These are phyloP conservation scores for Hydropsyche tenuis DNA, from an alignment of 1,140 invertebrate species.

Conservation along the genomic window DNA sequence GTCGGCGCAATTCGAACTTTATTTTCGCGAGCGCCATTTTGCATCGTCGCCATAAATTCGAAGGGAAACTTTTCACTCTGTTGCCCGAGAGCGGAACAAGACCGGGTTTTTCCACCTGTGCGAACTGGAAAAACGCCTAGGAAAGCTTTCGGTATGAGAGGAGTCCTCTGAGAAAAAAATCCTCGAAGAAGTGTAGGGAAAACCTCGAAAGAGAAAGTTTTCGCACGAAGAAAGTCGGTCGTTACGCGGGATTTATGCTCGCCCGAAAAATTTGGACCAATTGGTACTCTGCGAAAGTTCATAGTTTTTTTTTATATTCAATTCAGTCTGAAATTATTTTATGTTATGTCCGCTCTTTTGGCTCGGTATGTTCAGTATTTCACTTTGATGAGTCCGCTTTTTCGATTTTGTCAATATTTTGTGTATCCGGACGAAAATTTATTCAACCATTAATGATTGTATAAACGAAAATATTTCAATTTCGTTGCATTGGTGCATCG, in stretches of 20 bases:
- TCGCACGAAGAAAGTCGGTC: slow-evolving; percentile 17
- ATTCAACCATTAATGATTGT: too few relatives aligned
- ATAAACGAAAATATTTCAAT: too few relatives aligned
- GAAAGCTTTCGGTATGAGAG: neutral
- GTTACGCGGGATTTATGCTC: slow-evolving; percentile 23
- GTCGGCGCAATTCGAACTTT: neutral
- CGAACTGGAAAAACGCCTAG: neutral
- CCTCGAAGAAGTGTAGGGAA: neutral
- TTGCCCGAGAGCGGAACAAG: neutral
- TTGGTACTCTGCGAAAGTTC: neutral
- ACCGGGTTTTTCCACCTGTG: slow-evolving; percentile 3
- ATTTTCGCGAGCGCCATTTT: neutral
- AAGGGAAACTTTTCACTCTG: neutral
- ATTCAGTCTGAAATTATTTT: too few relatives aligned
- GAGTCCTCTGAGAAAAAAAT: neutral
- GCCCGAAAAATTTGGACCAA: slow-evolving; percentile 11
- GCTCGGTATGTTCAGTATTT: too few relatives aligned
- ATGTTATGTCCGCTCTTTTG: too few relatives aligned
- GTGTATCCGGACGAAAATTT: too few relatives aligned
- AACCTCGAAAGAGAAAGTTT: slow-evolving; percentile 14
- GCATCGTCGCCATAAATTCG: slow-evolving; percentile 20
- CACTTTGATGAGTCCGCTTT: too few relatives aligned
- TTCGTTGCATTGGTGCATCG: too few relatives aligned
- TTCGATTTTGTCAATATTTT: too few relatives aligned
- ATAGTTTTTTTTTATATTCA: too few relatives aligned